phyloP scores from a whole-genome alignment of 2,888 invertebrate species.

The Lasius fuliginosus region DNA sequence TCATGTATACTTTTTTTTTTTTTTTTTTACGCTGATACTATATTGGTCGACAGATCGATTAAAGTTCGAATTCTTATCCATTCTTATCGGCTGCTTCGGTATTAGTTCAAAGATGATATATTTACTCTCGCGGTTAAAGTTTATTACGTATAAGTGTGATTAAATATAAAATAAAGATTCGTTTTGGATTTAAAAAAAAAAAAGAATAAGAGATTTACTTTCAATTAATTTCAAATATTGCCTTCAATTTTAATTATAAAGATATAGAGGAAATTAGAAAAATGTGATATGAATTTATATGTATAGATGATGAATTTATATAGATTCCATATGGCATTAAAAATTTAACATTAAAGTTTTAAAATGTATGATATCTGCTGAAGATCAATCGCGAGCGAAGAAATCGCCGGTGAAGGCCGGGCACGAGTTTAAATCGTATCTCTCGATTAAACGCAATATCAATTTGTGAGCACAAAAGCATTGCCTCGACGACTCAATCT shows the following conservation, averaged over 20 bases:
- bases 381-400: not conserved
- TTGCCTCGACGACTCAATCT: slow-evolving; percentile 62
- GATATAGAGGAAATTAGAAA: not conserved
- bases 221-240: not conserved
- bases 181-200: not conserved
- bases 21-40: not conserved
- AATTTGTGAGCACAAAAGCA: slow-evolving; percentile 62
- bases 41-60: not conserved
- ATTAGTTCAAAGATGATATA: no score
- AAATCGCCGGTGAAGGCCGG: not conserved
- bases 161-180: not conserved
- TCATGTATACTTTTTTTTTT: not conserved
- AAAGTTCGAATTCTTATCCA: not conserved
- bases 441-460: slow-evolving; percentile 62
- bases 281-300: not conserved
- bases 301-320: not conserved
- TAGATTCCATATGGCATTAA: not conserved
- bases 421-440: slow-evolving; percentile 1
- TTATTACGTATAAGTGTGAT: not conserved
- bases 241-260: not conserved
- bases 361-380: not conserved
- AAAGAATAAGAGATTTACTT: not conserved
- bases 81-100: not conserved
- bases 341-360: not conserved
- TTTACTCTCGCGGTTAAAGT: not conserved